Percentiles rank a stretch among this genome's conserved stretches.
Conservation (phyloP, 1,140 invertebrate species). For the Brachionus asplanchnoidis region DNA sequence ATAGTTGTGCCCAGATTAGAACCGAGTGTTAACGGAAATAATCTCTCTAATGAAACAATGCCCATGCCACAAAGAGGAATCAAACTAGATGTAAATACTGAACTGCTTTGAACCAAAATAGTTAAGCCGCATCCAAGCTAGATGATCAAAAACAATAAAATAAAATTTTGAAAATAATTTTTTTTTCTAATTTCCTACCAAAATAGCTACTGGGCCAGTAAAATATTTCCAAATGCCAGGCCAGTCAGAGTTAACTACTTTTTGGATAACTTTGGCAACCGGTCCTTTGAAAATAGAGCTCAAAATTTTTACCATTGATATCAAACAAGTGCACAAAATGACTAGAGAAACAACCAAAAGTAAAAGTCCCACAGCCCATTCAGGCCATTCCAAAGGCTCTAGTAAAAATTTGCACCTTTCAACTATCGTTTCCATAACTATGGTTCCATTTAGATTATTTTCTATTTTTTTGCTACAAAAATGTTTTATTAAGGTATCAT, state of each 20-base stretch:
- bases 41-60: slow-evolving; percentile 62
- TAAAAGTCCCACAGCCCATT: slow-evolving; percentile 57
- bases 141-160: background rate
- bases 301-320: slow-evolving; percentile 64
- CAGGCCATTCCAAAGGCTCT: slow-evolving; percentile 49
- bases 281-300: slow-evolving; percentile 58
- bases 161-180: background rate
- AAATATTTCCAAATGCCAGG: slow-evolving; percentile 56
- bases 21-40: slow-evolving; percentile 64
- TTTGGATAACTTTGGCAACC: slow-evolving; percentile 59
- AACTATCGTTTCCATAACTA: background rate
- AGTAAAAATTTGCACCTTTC: background rate
- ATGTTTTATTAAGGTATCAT: slow-evolving; percentile 45
- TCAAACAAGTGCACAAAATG: slow-evolving; percentile 60
- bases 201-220: slow-evolving; percentile 62
- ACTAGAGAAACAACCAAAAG: slow-evolving; percentile 60
- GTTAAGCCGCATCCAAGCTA: slow-evolving; percentile 61
- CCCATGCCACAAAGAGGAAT: slow-evolving; percentile 66
- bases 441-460: slow-evolving; percentile 43
- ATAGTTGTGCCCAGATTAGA: slow-evolving; percentile 66
- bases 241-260: slow-evolving; percentile 61
- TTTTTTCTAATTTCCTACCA: slow-evolving; percentile 44
- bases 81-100: slow-evolving; percentile 65
- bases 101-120: slow-evolving; percentile 64
- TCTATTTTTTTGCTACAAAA: slow-evolving; percentile 41